Conservation (phyloP, 2,113 vertebrate species). For the Ursus arctos region DNA sequence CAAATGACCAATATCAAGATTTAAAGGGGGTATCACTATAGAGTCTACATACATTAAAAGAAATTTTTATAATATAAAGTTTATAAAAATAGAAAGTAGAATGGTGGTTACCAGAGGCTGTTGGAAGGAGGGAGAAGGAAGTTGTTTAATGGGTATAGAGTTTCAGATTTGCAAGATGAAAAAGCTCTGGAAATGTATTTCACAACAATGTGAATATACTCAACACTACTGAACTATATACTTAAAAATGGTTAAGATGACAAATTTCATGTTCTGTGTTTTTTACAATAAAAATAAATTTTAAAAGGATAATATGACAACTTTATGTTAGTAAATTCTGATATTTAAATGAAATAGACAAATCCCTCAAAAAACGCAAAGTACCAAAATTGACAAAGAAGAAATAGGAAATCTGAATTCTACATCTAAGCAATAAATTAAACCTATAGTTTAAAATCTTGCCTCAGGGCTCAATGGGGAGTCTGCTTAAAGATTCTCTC, state of each 20-base stretch:
- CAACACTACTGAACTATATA: neutral
- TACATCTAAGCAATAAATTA: neutral
- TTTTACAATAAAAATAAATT: neutral
- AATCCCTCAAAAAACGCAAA: neutral
- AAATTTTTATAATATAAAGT: neutral
- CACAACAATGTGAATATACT: neutral
- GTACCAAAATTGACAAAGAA: neutral
- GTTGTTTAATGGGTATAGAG: neutral
- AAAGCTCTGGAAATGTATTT: neutral
- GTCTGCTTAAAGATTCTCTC: neutral
- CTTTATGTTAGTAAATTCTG: slow-evolving; percentile 30
- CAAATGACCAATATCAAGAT: neutral
- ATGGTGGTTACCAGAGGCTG: neutral
- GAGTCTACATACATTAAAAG: neutral
- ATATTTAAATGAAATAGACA: slow-evolving; percentile 23
- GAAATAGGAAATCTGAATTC: neutral
- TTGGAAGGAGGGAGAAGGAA: too few relatives aligned
- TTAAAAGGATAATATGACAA: neutral
- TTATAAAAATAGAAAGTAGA: neutral
- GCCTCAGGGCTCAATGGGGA: neutral
- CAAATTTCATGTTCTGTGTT: neutral
- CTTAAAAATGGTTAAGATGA: neutral
- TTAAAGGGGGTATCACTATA: neutral
- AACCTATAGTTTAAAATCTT: slow-evolving; percentile 8
- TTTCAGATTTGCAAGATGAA: neutral